Evolutionary conservation across 2,797 vertebrate species (phyloP), one percentile per base, ranked within the genome.

Genomic region (Podargus strigoides): DNA sequence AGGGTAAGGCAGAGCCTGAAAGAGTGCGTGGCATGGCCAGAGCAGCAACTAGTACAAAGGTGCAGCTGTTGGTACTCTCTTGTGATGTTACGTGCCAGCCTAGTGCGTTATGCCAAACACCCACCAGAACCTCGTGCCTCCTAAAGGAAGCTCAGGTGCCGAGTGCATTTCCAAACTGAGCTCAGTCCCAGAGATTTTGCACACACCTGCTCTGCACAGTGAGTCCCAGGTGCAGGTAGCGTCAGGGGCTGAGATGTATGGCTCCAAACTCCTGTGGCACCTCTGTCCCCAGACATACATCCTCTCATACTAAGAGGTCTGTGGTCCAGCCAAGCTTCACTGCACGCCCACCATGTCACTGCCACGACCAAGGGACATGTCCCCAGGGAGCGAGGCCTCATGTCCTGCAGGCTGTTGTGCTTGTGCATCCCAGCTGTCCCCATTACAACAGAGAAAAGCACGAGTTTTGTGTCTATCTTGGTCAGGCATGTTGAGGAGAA

Each of bases 161-260:
- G 30, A 47, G 20, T 20, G 22, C 16, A 16, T 72, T 76, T 55
- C 82, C 83, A 36, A 72, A 5, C 17, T 12, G 1, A 8, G 15
- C 21, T 22, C 10, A 9, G 36, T 24, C n/a, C 23, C 50, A 20
- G 50, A 8, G 26, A 11, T 52, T 77, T 59, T 63, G 23, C 55
- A 27, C 0, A 3, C 2, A 2, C 21, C 11, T 3, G 2, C 47
- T 58, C 62, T 49, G 28, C 0, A 0, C 50, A 49, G n/a, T 34
- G 18, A 26, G 8, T 19, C 8, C 12, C 47, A 42, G 66, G 4
- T 7, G 20, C 15, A 41, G 5, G 6, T 20, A 14, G 9, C 72
- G 10, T 20, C 0, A 1, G 56, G 20, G 39, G 0, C 7, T 49
- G 37, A 47, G 36, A 32, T 4, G 9, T 0, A 9, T 26, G 1